These are phyloP conservation scores for Entomobrya proxima DNA, from an alignment of 2,888 invertebrate species.

Conservation along the genomic window DNA sequence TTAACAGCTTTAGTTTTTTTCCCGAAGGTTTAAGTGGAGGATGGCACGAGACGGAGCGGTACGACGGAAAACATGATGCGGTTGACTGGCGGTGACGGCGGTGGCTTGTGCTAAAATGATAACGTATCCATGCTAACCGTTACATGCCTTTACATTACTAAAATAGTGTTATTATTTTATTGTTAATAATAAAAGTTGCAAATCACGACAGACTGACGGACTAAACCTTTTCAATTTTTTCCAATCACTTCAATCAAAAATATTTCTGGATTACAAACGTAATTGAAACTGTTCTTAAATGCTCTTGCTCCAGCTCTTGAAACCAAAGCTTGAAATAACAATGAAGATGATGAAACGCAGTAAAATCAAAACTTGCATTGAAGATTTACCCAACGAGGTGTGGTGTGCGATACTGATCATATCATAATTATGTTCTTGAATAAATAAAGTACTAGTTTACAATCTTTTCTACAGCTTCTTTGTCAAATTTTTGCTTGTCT, in stretches of 20 bases:
- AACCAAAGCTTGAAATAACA: neutral
- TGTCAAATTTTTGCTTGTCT: neutral
- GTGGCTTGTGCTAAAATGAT: neutral
- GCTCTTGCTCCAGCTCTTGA: neutral
- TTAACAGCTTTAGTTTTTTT: too few species aligned
- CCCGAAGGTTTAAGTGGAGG: too few species aligned
- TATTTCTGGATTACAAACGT: too few species aligned
- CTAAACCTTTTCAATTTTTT: too few species aligned
- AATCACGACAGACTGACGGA: too few species aligned
- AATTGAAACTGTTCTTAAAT: neutral
- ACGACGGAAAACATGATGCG: neutral
- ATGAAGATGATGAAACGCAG: neutral
- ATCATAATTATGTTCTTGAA: neutral
- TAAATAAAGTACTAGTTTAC: neutral
- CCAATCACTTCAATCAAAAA: too few species aligned
- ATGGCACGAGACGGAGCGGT: neutral
- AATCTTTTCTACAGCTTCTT: conserved; percentile 8
- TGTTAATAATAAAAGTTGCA: too few species aligned
- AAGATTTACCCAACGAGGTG: conserved; percentile 50
- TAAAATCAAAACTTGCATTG: neutral
- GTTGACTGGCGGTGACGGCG: neutral
- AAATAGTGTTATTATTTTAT: too few species aligned
- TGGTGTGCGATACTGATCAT: neutral
- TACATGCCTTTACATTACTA: too few species aligned
- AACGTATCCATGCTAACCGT: neutral